Conservation (phyloP, 2,888 invertebrate species). For the Ceramica pisi region DNA sequence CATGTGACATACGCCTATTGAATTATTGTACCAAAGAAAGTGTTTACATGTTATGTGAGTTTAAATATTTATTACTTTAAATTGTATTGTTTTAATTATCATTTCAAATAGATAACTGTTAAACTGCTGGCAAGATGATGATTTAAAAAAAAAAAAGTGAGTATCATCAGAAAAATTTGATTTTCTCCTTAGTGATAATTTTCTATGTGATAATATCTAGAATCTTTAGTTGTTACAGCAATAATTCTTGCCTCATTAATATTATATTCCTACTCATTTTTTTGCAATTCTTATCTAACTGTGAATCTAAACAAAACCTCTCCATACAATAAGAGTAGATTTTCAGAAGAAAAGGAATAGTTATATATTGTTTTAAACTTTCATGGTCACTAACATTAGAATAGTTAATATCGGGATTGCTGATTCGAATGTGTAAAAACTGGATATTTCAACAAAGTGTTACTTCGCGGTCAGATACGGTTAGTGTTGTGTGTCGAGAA, state of each 20-base stretch:
- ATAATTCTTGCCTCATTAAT: conserved; percentile 35
- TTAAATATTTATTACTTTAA: conserved; percentile 48
- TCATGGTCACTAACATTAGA: too few relatives aligned
- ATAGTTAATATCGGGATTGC: too few relatives aligned
- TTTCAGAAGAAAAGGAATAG: too few relatives aligned
- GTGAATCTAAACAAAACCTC: too few relatives aligned
- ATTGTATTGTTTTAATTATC: conserved; percentile 16
- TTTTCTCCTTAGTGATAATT: conserved; percentile 1
- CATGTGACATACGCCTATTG: conserved; percentile 36
- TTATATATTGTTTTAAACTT: too few relatives aligned
- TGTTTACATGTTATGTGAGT: conserved; percentile 52
- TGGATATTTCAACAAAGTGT: too few relatives aligned
- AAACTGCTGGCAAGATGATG: conserved; percentile 37
- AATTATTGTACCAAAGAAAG: conserved; percentile 61
- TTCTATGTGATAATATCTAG: conserved; percentile 14
- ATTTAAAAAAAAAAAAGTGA: neutral
- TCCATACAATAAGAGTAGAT: too few relatives aligned
- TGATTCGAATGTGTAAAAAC: too few relatives aligned
- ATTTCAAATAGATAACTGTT: conserved; percentile 15
- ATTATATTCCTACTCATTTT: neutral
- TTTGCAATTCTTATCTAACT: too few relatives aligned
- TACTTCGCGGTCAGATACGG: too few relatives aligned
- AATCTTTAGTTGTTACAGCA: conserved; percentile 1
- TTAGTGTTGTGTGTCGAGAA: too few relatives aligned
- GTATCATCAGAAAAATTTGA: neutral